Evolutionary conservation across 1,140 invertebrate genomes (phyloP), one percentile per base, ranked within the genome.

Genomic region (Sminthurinus signatus): DNA sequence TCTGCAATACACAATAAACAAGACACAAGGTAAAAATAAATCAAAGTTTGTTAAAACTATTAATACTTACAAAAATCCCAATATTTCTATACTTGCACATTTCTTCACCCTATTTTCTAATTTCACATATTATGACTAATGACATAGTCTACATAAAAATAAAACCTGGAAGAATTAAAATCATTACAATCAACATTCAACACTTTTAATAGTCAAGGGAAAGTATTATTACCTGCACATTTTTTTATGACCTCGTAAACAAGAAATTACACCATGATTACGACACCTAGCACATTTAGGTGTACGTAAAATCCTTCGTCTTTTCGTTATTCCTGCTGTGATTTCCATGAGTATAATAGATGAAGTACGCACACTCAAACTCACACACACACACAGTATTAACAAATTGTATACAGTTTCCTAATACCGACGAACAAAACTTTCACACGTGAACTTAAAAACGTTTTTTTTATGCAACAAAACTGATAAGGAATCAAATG

Each of bases 201-300:
- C n/a, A n/a, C n/a, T n/a, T n/a, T n/a, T n/a, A n/a, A n/a, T n/a
- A n/a, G n/a, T n/a, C n/a, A n/a, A n/a, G n/a, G n/a, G n/a, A n/a
- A n/a, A n/a, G n/a, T n/a, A n/a, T n/a, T n/a, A 52, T 63, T 50
- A 70, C 0, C 84, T 82, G 69, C 87, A 88, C 43, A 87, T 78
- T 51, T 85, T 82, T 74, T 93, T 93, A 77, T 94, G 91, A 15
- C 89, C 89, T 75, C 91, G 91, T 51, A 93, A 78, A 70, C 88
- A 88, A 0, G 88, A 91, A 65, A 93, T 90, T 10, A 93, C 87
- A 0, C 90, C 90, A 73, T 94, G 91, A 75, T 93, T 93, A 43
- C 89, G 79, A 72, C 91, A 94, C 10, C 91, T 78, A 0, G 90
- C 90, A 75, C 91, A 93, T 78, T 93, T 93, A 12, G 91, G 90